Evolutionary conservation across 2,113 vertebrate species (phyloP), one percentile per base, ranked within the genome.

Genomic region (Terrapene triunguis): DNA sequence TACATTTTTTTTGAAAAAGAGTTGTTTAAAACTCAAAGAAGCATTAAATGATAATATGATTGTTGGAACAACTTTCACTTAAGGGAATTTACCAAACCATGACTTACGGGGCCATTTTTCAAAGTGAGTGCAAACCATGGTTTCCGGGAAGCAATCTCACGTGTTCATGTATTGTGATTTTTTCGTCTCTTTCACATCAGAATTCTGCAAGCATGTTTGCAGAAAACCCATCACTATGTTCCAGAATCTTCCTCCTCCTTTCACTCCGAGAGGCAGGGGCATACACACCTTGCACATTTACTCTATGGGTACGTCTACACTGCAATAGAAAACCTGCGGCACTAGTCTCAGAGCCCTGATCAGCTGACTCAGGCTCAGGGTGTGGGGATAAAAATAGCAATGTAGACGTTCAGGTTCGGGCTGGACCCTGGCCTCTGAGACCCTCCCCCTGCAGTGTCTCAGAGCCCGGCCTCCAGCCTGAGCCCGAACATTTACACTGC

Each of bases 11-110:
- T 88, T 85, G 24, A n/a, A 89, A 94, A 85, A 7, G 1, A 3
- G 8, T 74, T 59, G 47, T 85, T 95, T 91, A 83, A 92, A 94
- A 88, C 74, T 91, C 53, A 96, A 91, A 93, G 74, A 72, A 32
- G 21, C 14, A 65, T 81, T 87, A 89, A 88, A 87, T 59, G 69
- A 95, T 35, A 92, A 69, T 80, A 86, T 8, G 24, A 44, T 44
- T 83, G 29, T 69, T 82, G 44, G 55, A 84, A 29, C 54, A 82
- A 92, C 29, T 86, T 95, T 80, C 78, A 9, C 89, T 53, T 25
- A 82, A 86, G 38, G 53, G 21, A 90, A 81, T 85, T 92, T 81
- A 16, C 80, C 87, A 14, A 85, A 65, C 29, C 80, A 19, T 29
- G 10, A 53, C 80, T 92, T 84, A 84, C 57, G 9, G 74, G 57